These are phyloP conservation scores for Cololabis saira DNA, from an alignment of 2,113 vertebrate genomes.

Conservation along the genomic window DNA sequence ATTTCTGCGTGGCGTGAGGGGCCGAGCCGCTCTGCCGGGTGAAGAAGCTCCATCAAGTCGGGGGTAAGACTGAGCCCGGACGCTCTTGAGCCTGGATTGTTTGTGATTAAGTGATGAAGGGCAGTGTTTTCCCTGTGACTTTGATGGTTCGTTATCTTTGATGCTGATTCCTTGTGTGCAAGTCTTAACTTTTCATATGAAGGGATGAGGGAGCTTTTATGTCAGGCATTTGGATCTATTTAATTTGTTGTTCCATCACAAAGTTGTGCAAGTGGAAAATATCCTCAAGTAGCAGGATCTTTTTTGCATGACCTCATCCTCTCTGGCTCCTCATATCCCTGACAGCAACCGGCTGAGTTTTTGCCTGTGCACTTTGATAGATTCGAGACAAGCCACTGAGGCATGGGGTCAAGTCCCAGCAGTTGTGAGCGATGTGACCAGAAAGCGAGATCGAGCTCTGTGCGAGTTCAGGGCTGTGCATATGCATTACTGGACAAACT, in stretches of 20 bases:
- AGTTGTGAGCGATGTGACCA: slow-evolving; percentile 64
- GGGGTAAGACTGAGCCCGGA: slow-evolving; percentile 25
- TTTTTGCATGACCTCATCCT: slow-evolving; percentile 68
- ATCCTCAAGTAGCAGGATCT: slow-evolving; percentile 46
- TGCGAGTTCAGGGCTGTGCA: slow-evolving; percentile 54
- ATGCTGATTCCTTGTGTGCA: slow-evolving; percentile 8
- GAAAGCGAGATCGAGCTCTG: slow-evolving; percentile 60
- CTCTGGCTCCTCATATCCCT: slow-evolving; percentile 52
- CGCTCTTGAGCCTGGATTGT: slow-evolving; percentile 19
- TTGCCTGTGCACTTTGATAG: slow-evolving; percentile 70
- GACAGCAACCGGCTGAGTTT: slow-evolving; percentile 60
- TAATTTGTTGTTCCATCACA: slow-evolving; percentile 24
- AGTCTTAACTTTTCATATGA: slow-evolving; percentile 6
- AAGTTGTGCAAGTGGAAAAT: slow-evolving; percentile 50
- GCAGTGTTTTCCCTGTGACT: slow-evolving; percentile 1
- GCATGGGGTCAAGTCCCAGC: slow-evolving; percentile 69
- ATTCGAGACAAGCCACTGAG: slow-evolving; percentile 70
- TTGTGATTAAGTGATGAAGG: slow-evolving; percentile 2
- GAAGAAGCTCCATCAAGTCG: slow-evolving; percentile 28
- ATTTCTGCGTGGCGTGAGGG: slow-evolving; percentile 39
- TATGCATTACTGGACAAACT: slow-evolving; percentile 13
- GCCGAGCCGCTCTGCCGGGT: slow-evolving; percentile 34
- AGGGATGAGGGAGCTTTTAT: slow-evolving; percentile 15
- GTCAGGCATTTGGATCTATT: slow-evolving; percentile 34
- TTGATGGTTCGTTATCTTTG: slow-evolving; percentile 17